Base-by-base conservation (phyloP, 2,797 vertebrate species). In the Melopsittacus undulatus region DNA sequence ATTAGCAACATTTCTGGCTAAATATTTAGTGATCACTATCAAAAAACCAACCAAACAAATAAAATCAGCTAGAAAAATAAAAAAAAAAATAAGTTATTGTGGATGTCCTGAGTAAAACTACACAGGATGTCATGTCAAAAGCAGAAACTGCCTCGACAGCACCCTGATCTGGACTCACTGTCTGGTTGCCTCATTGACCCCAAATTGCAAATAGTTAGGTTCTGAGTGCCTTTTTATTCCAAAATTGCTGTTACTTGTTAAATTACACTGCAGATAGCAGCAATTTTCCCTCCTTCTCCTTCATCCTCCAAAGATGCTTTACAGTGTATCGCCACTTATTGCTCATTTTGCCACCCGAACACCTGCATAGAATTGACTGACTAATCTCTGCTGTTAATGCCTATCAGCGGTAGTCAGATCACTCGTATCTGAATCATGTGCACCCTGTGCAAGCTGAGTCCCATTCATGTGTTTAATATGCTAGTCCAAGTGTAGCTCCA, bases 371-470 rank as follows among this genome's bases (percentile, higher is more conserved):
- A 54, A 51, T 79, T 83, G 89, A 70, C 89, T 95, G 94, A 95
- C 89, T 93, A 92, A 95, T 95, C 87, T 87, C 40, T 73, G 85
- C 80, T 95, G 89, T 16, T 96, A 87, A 96, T 95, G 74, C 77
- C 67, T 89, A 83, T 26, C 73, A 29, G 40, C 2, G 3, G 52
- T 1, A 90, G 51, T 62, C 66, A 76, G 82, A 91, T 69, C 82
- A 36, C 85, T 92, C 61, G 8, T 5, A 56, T 29, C 80, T 91
- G 91, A 95, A 91, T 96, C 91, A 92, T 56, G 86, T 22, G 3
- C 34, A 48, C 52, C 56, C 45, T 61, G 26, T 64, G 83, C 63
- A 70, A 70, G 62, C 61, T 30, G 59, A 76, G 56, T 48, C 67
- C 86, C 90, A 43, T 84, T 77, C 91, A 86, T 88, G 59, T 95